phyloP scores from a whole-genome alignment of 37 sponge, comb jelly and placozoan genomes.

The Haliclona indistincta region DNA sequence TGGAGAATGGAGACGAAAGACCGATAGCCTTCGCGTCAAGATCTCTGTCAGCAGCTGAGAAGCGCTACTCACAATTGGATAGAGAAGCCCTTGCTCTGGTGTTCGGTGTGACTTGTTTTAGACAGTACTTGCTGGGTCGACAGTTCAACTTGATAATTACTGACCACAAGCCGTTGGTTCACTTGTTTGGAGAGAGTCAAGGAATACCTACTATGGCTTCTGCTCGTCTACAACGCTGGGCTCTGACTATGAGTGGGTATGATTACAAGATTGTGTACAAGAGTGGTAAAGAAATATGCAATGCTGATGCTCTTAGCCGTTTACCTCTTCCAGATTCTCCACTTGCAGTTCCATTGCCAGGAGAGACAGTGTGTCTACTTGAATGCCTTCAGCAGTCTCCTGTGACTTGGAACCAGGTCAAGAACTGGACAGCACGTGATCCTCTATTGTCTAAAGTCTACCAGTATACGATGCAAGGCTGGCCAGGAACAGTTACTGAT shows the following conservation, averaged over 20 bases:
- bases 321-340: slow-evolving; percentile 34
- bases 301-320: slow-evolving; percentile 33
- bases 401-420: slow-evolving; percentile 11
- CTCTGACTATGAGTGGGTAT: slow-evolving; percentile 18
- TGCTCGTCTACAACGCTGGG: slow-evolving; percentile 30
- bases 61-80: slow-evolving; percentile 26
- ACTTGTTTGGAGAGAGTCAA: slow-evolving; percentile 12
- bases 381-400: slow-evolving; percentile 7
- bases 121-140: slow-evolving; percentile 16
- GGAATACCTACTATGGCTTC: slow-evolving; percentile 17
- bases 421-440: slow-evolving; percentile 8
- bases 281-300: slow-evolving; percentile 11
- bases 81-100: slow-evolving; percentile 21
- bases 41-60: not conserved
- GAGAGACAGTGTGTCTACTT: slow-evolving; percentile 3
- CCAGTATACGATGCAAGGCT: not conserved
- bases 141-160: slow-evolving; percentile 4
- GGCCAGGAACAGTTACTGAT: slow-evolving; percentile 3
- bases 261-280: slow-evolving; percentile 18
- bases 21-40: not conserved
- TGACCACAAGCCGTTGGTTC: slow-evolving; percentile 29
- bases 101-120: slow-evolving; percentile 10
- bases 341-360: slow-evolving; percentile 11
- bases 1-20: not conserved
- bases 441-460: not conserved